phyloP scores from a whole-genome alignment of 35 echinoderm and acorn worm species.

The Eucidaris tribuloides region DNA sequence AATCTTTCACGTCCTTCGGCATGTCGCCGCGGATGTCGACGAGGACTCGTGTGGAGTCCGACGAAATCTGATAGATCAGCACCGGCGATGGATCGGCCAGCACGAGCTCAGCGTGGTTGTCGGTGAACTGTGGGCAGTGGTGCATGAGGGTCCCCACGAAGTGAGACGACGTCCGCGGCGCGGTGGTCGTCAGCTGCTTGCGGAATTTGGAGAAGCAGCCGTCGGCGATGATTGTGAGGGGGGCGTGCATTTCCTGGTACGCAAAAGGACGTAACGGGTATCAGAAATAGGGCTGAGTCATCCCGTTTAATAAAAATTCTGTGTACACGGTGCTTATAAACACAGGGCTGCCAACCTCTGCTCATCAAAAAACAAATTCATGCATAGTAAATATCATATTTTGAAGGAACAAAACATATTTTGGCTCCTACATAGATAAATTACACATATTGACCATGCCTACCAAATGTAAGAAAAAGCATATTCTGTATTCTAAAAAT shows the following conservation, averaged over 20 bases:
- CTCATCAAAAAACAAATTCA: too few species aligned
- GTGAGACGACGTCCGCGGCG: conserved; percentile 61
- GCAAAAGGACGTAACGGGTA: neutral
- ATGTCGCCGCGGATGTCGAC: conserved; percentile 74
- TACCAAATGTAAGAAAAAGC: too few species aligned
- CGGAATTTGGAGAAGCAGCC: conserved; percentile 97
- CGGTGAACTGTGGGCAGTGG: conserved; percentile 79
- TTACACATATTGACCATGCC: too few species aligned
- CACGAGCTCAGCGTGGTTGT: conserved; percentile 79
- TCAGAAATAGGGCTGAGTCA: too few species aligned
- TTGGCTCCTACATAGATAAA: too few species aligned
- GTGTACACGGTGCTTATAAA: too few species aligned
- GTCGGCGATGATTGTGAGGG: conserved; percentile 82
- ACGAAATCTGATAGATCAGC: conserved; percentile 78
- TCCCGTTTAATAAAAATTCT: too few species aligned
- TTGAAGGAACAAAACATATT: too few species aligned
- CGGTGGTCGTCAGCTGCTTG: conserved; percentile 65
- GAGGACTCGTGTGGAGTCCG: conserved; percentile 67
- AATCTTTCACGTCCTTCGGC: conserved; percentile 83
- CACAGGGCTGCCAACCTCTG: too few species aligned
- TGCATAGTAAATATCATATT: too few species aligned
- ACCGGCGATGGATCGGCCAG: conserved; percentile 78
- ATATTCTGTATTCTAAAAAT: too few species aligned
- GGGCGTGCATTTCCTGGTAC: conserved; percentile 60
- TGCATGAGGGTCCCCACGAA: conserved; percentile 86